Base-by-base conservation (phyloP, 2,888 invertebrate species). In the Synanthedon formicaeformis region DNA sequence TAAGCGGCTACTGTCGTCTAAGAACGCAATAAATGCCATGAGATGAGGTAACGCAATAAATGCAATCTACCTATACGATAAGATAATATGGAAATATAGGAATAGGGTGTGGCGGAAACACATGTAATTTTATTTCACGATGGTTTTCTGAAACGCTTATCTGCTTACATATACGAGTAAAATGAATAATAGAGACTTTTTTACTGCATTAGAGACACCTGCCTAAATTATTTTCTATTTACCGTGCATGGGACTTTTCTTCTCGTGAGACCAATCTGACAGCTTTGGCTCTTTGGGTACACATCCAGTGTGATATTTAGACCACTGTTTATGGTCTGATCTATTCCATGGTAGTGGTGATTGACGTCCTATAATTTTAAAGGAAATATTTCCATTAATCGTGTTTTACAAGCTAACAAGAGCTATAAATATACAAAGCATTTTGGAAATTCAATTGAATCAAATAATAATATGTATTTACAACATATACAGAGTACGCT, bases 221-320 rank as follows among this genome's bases (percentile, higher is more conserved):
- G 4, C 55, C 62, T 64, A 12, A 45, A 45, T 13, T 48, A 49
- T 45, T 45, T 13, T 45, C 11, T 45, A 45, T 45, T 45, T 14
- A 45, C 45, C 45, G 11, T 45, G 45, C 14, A 45, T 45, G 6
- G 45, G 45, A 14, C 45, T 48, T 49, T 56, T 53, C 50, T 61
- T 64, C 40, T 58, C 63, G 1, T 58, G 58, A 2, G 51, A 49
- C 40, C 52, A 63, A 0, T 54, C 57, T 4, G 61, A 16, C 3
- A 52, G 52, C 61, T 63, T 53, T 6, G 71, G 58, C 1, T 64
- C 54, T 3, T 55, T 59, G 14, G 55, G 52, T 0, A 54, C 41
- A 48, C 73, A 74, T 3, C 62, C 66, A 3, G 57, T 60, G 53
- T 74, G 73, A 58, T 63, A 73, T 6, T 60, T 59, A 0, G 75